phyloP scores from a whole-genome alignment of 2,797 vertebrate genomes.

The Anableps anableps region DNA sequence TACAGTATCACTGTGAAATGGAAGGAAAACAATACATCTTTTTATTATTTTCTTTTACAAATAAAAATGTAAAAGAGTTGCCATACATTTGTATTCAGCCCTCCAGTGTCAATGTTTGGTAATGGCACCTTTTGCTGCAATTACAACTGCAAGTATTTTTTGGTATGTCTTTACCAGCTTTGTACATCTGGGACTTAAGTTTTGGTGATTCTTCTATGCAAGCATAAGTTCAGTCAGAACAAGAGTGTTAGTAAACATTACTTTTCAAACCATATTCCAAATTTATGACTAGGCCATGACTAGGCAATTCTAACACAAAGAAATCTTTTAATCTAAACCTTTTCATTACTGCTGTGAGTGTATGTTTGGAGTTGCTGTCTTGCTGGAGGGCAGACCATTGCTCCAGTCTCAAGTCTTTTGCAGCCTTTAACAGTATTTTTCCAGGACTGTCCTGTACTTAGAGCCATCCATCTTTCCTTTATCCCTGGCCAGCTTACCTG shows the following conservation, averaged over 20 bases:
- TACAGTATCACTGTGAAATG: not conserved
- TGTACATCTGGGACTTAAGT: not conserved
- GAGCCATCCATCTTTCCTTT: no score
- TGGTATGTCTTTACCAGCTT: not conserved
- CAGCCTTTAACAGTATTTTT: not conserved
- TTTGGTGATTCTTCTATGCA: not conserved
- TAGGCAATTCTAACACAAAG: not conserved
- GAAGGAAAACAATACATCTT: not conserved
- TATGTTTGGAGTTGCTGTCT: not conserved
- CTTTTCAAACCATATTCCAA: not conserved
- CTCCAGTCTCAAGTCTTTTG: no score
- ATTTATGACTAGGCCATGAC: not conserved
- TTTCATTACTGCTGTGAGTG: not conserved
- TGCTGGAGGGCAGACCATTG: not conserved
- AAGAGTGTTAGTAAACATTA: not conserved
- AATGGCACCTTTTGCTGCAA: not conserved
- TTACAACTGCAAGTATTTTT: not conserved
- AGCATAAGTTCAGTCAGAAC: not conserved
- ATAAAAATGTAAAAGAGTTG: not conserved
- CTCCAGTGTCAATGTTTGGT: not conserved
- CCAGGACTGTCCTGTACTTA: not conserved
- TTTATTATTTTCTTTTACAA: not conserved
- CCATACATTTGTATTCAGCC: not conserved
- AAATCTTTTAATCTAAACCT: not conserved
- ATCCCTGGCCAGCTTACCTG: no score